Evolutionary conservation across 2,113 vertebrate genomes (phyloP).

Genomic region (Anguilla rostrata): DNA sequence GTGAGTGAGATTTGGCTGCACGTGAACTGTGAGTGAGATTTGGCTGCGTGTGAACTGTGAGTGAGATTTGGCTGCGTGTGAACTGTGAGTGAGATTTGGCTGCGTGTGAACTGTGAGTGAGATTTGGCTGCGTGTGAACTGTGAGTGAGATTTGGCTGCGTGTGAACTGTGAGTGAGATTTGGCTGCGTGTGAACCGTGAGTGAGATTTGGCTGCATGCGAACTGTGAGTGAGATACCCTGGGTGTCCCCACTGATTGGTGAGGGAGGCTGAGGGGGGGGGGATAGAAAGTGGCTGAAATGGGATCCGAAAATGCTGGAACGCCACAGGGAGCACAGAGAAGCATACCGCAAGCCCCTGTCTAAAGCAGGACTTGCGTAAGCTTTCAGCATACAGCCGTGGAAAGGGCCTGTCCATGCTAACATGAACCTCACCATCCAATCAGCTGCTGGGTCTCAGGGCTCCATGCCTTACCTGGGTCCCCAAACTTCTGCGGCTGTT

Average conservation of each 20-base stretch:
- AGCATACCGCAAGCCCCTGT: background rate
- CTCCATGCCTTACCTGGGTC: background rate
- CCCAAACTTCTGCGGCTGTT: background rate
- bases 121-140: no score
- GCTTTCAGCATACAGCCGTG: no score
- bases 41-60: slow-evolving; percentile 36
- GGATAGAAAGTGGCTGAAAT: background rate
- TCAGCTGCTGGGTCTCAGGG: background rate
- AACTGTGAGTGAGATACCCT: slow-evolving; percentile 37
- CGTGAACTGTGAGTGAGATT: no score
- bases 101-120: no score
- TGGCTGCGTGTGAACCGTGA: no score
- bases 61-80: no score
- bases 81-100: slow-evolving; percentile 41
- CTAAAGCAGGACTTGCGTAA: background rate
- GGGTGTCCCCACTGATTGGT: slow-evolving; percentile 15
- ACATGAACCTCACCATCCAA: background rate
- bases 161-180: no score
- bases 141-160: no score
- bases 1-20: no score
- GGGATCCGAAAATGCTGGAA: background rate
- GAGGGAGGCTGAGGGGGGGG: slow-evolving; percentile 7
- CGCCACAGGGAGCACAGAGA: background rate
- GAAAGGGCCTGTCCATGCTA: background rate
- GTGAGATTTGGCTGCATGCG: no score